Base-by-base conservation (phyloP, 2,113 vertebrate genomes). In the Prochilodus magdalenae region DNA sequence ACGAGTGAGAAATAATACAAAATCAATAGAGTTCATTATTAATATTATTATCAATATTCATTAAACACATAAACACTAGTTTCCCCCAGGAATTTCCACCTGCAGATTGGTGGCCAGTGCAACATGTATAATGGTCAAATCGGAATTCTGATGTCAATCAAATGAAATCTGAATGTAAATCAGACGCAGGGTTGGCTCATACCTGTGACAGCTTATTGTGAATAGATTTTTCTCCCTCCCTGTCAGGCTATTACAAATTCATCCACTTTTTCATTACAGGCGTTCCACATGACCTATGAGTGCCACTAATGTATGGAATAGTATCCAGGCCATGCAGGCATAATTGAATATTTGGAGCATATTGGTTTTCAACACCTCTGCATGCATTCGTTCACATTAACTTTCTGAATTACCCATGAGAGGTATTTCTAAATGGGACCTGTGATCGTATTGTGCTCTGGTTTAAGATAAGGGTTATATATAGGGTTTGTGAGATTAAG, bases 231-330 rank as follows among this genome's bases (percentile, higher is more conserved):
- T 77, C 8, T n/a, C 40, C 20, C 13, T 77, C 47, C 74, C 30
- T 80, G 84, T 63, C 80, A 86, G 83, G 85, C 65, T 77, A 86
- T 88, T 85, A 81, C 70, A 79, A 79, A 86, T 83, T 81, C 77
- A 86, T 85, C 74, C 81, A 44, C 81, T 73, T 86, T 59, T 84
- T 78, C 55, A 84, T 70, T 78, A 77, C 59, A 67, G 44, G 49
- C 29, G 30, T 44, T 82, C 69, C 81, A 76, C 72, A 72, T 76
- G 79, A 85, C 75, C 72, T 75, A 76, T 84, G 77, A 84, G 77
- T 84, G 73, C 80, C 85, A 84, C 49, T 82, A 86, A 85, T 70
- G 67, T 85, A 84, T 81, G 51, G 63, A 73, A 86, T 80, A 69
- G 71, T 79, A 24, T 74, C 53, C 30, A 47, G 62, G 62, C 44